Conservation (phyloP, 2,113 vertebrate species). For the Panthera uncia region DNA sequence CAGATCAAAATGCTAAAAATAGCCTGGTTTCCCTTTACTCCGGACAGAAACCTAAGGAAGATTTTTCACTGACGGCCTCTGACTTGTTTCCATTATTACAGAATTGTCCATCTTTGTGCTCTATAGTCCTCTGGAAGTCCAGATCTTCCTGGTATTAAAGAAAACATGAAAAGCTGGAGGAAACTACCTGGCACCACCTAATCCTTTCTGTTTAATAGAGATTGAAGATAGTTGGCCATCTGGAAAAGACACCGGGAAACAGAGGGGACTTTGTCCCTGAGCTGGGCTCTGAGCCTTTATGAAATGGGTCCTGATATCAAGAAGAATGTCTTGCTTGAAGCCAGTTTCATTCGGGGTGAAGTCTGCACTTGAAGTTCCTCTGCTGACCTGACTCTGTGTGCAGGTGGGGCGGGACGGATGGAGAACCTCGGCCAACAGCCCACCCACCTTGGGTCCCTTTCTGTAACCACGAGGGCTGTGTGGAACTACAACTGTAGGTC, state of each 20-base stretch:
- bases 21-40: not conserved
- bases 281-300: not conserved
- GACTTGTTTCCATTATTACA: not conserved
- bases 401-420: not conserved
- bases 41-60: not conserved
- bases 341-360: not conserved
- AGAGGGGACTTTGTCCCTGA: not conserved
- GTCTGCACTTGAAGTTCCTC: not conserved
- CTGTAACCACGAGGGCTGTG: not conserved
- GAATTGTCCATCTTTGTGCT: not conserved
- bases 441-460: not conserved
- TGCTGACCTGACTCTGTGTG: not conserved
- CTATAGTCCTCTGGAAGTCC: not conserved
- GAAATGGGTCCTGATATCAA: rapidly evolving
- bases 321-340: not conserved
- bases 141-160: not conserved
- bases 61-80: not conserved
- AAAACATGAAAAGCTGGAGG: not conserved
- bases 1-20: not conserved
- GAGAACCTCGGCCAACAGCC: not conserved
- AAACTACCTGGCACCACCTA: not conserved
- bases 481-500: slow-evolving; percentile 45
- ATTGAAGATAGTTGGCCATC: not conserved
- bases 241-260: not conserved
- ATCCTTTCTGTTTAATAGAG: not conserved